phyloP scores from a whole-genome alignment of 2,888 invertebrate species.

The Maniola hyperantus region DNA sequence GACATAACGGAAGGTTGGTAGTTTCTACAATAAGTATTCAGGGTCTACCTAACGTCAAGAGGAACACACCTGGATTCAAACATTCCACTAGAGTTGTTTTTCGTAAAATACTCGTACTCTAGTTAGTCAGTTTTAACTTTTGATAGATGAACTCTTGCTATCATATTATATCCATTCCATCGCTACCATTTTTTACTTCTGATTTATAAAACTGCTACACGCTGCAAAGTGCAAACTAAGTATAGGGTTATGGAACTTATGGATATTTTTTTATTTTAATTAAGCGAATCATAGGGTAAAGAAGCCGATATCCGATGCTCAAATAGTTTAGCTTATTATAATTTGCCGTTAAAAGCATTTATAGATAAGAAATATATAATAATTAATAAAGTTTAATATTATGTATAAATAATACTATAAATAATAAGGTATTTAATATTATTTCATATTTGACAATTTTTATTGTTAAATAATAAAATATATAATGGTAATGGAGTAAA shows the following conservation, averaged over 20 bases:
- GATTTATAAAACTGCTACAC: constrained; percentile 2
- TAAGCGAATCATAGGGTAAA: constrained; percentile 7
- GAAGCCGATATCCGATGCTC: constrained; percentile 32
- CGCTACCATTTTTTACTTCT: background rate
- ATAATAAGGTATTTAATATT: background rate
- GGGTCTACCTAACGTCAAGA: too few relatives aligned
- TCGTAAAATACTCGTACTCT: too few relatives aligned
- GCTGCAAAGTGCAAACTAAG: constrained; percentile 28
- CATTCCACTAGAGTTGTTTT: too few relatives aligned
- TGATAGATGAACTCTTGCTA: too few relatives aligned
- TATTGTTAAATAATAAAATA: background rate
- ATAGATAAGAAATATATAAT: constrained; percentile 11
- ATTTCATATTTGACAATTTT: background rate
- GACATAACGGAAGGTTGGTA: too few relatives aligned
- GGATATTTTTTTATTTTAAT: background rate
- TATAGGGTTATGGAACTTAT: constrained; percentile 19
- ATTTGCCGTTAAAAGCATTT: constrained; percentile 29
- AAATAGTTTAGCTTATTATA: constrained; percentile 25
- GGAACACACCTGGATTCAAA: too few relatives aligned
- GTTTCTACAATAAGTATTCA: too few relatives aligned
- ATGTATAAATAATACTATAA: background rate
- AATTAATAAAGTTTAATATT: background rate
- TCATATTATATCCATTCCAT: too few relatives aligned
- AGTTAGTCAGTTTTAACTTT: too few relatives aligned
- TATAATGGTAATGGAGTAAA: constrained; percentile 1